Evolutionary conservation across 2,888 invertebrate genomes (phyloP), one percentile per base, ranked within the genome.

Genomic region (Nephrotoma guestfalica): DNA sequence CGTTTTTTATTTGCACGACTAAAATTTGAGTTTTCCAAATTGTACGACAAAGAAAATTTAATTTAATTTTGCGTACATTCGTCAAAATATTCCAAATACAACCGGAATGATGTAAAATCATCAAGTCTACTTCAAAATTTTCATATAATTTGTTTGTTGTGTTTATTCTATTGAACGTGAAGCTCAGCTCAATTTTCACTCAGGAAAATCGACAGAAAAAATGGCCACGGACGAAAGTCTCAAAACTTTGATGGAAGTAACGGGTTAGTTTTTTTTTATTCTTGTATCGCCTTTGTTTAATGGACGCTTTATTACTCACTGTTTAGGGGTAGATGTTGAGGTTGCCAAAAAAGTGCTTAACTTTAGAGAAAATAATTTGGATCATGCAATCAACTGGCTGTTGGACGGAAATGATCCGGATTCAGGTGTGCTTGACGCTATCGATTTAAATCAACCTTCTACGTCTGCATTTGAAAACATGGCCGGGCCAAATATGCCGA

Each of bases 171-270:
- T 15, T 15, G 1, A 57, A 71, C 71, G 7, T 9, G 30, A 71
- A 71, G 71, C 71, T 9, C 9, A 71, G 71, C 71, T 71, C 71
- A 71, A 71, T 71, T 71, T 71, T n/a, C 71, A 30, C 71, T 18
- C 71, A 71, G 71, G 30, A 51, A 71, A 71, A 71, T 84, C 42
- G 84, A 84, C 42, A n/a, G n/a, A 40, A 41, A 41, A 84, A 84
- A 84, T 84, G 84, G 84, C 84, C 41, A 41, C 42, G 84, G 57
- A 86, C 6, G 57, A 86, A 43, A 85, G 43, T 85, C 18, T 43
- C 15, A 85, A 85, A 85, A 85, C 85, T 86, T 90, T 91, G 85
- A 89, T 90, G 87, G 91, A 91, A 88, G 89, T 91, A 47, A 90
- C 91, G 41, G 91, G 91, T 88, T 87, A 85, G 51, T 13, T 30